Base-by-base conservation (phyloP, 2,797 vertebrate species). In the Myotis vivesi region DNA sequence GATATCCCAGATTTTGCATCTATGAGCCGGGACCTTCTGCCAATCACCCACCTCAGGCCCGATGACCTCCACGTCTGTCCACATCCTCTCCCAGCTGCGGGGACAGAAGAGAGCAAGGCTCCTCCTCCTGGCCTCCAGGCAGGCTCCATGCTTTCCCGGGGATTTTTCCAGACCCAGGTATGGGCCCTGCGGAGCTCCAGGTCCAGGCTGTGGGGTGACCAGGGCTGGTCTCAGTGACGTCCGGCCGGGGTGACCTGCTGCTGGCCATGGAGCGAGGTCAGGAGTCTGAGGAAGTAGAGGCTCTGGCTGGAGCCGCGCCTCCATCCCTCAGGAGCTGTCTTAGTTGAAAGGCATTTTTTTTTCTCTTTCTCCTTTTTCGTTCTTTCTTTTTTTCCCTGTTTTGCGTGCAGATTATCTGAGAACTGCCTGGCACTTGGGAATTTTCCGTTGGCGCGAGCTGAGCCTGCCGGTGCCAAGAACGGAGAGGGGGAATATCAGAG, bases 381-480 rank as follows among this genome's bases (percentile, higher is more conserved):
- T 71, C n/a, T 59, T 30, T 9, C 28, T 13, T 8, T 33, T 51
- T 30, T 20, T 53, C 25, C 25, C 80, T 38, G 55, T 75, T 80
- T 57, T 55, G 46, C 16, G 1, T 97, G 95, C 97, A 97, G 97
- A 98, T 98, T 98, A 98, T 98, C 97, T 97, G 97, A 98, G 97
- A 97, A 93, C 97, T 95, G 97, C 96, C 98, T 98, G 98, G 98
- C 98, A 98, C 98, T 96, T 75, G 96, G 97, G 96, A 97, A 98
- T 98, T 98, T 98, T 98, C 98, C 98, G 97, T 1, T 98, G 98
- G 98, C 98, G 23, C 89, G 92, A 93, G 96, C 97, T 62, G 68
- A 96, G 71, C 51, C 15, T 5, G 6, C 33, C 11, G 53, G 87
- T 97, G 98, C 98, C 98, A 98, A 98, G 97, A 98, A 98, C 97